Conservation (phyloP, 1,140 invertebrate species). For the Sweltsa coloradensis region DNA sequence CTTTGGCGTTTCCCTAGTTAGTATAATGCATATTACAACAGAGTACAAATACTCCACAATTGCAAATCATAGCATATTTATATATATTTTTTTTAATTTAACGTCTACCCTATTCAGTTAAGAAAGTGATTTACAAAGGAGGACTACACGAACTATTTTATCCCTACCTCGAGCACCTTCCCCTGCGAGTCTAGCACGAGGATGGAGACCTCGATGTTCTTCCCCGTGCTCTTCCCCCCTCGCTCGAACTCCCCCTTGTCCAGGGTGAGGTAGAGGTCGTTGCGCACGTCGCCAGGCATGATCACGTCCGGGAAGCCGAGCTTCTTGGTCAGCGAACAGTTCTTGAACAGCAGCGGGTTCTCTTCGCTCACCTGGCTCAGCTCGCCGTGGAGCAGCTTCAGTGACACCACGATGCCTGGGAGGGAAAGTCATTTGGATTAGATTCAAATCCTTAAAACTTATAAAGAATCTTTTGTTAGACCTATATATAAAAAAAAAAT, state of each 20-base stretch:
- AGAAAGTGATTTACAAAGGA: too few relatives aligned
- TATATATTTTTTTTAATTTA: too few relatives aligned
- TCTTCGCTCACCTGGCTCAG: slow-evolving; percentile 58
- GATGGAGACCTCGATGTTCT: slow-evolving; percentile 84
- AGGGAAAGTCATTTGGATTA: too few relatives aligned
- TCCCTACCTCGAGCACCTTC: slow-evolving; percentile 49
- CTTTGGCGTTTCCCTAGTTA: too few relatives aligned
- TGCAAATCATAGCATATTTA: too few relatives aligned
- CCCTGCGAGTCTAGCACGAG: slow-evolving; percentile 69
- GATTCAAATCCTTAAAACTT: too few relatives aligned
- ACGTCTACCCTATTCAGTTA: too few relatives aligned
- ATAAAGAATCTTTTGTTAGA: too few relatives aligned
- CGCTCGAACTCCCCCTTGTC: slow-evolving; percentile 84
- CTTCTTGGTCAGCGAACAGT: slow-evolving; percentile 73
- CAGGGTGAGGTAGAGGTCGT: slow-evolving; percentile 86
- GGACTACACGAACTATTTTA: too few relatives aligned
- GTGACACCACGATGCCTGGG: slow-evolving; percentile 53
- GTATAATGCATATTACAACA: too few relatives aligned
- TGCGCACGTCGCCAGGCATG: slow-evolving; percentile 87
- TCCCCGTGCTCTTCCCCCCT: slow-evolving; percentile 88
- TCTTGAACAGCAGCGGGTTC: slow-evolving; percentile 67
- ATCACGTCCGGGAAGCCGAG: slow-evolving; percentile 90
- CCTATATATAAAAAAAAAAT: too few relatives aligned
- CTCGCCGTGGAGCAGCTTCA: slow-evolving; percentile 63
- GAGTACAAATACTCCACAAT: too few relatives aligned